Base-by-base conservation (phyloP, 1,140 invertebrate genomes). In the Chrysomallon squamiferum region DNA sequence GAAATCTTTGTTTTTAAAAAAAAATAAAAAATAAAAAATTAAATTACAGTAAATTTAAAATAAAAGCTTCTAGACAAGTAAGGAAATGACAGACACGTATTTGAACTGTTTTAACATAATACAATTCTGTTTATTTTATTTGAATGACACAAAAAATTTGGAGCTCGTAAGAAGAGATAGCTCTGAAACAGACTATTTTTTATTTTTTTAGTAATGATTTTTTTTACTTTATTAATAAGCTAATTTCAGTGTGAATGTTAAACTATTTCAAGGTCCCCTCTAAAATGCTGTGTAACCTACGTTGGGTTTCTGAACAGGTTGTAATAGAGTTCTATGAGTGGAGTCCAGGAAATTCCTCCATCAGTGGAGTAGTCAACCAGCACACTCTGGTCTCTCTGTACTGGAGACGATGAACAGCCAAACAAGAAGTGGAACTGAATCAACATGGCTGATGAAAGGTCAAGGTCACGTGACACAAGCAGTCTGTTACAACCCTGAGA, bases 401-500 rank as follows among this genome's bases (percentile, higher is more conserved):
- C 66, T 15, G 81, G 83, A 15, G 62, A 27, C 3, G 77, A 66
- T 25, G 79, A 60, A 63, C 86, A 87, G 6, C 85, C 86, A 71
- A 84, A 85, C 69, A 82, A 71, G 45, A 87, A 85, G 68, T 85
- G 77, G 68, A 87, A 87, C 75, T 87, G 85, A 20, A 87, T 72
- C 33, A 83, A 83, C 29, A 77, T 75, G 1, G 83, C 82, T 20
- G 78, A 49, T n/a, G 71, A 69, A 27, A 87, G 77, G 73, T 87
- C 83, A 25, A 87, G 75, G 59, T 84, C 80, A 41, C 66, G 68
- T 0, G 85, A 85, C 22, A 82, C 79, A 25, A 87, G 60, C 30
- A 82, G 72, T 45, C 87, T 68, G 35, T 76, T 83, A 65, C 86
- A 87, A 11, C 72, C 69, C 87, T 87, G 69, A 29, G 73, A 74